Evolutionary conservation across 2,888 invertebrate species (phyloP), one percentile per base, ranked within the genome.

Genomic region (Brachypalpus laphriformis): DNA sequence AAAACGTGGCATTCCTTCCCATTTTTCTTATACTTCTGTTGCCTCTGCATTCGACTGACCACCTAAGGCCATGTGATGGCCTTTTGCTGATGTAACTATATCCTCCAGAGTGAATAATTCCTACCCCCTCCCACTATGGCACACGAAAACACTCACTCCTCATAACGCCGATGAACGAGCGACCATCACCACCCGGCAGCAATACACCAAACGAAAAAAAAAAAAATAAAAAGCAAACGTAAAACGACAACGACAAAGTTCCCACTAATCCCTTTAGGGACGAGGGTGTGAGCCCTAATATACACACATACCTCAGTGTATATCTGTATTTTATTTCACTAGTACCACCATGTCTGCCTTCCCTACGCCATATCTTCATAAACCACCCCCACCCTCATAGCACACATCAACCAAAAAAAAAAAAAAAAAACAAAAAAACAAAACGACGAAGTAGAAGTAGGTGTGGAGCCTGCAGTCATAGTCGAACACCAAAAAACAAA

Each of bases 381-480:
- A 82, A 47, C 51, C n/a, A 34, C 31, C 75, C 51, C 8, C 59
- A 51, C 28, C 42, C 59, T 9, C 18, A 22, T 25, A 14, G 71
- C 63, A 71, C 66, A 76, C 49, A 61, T 71, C 70, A 70, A 70
- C 49, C 65, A 47, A 68, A 37, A 51, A 11, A 34, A 65, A 25
- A 75, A 31, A 54, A 37, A 77, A 34, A 78, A 63, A 56, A 54
- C 28, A 77, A 34, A 78, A 63, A 56, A 25, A 25, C 2, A 25
- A 45, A 16, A 54, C 61, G 47, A 51, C 68, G 16, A 42, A 81
- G 59, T 85, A 75, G 81, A 85, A 75, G 81, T 85, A 85, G 85
- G 85, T 85, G 85, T 85, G 85, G 81, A 85, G 85, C 85, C 85
- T 81, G 85, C 85, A 85, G 85, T 85, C 81, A 85, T 81, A 85